Conservation (phyloP, 2,113 vertebrate species). For the Vanacampus margaritifer region DNA sequence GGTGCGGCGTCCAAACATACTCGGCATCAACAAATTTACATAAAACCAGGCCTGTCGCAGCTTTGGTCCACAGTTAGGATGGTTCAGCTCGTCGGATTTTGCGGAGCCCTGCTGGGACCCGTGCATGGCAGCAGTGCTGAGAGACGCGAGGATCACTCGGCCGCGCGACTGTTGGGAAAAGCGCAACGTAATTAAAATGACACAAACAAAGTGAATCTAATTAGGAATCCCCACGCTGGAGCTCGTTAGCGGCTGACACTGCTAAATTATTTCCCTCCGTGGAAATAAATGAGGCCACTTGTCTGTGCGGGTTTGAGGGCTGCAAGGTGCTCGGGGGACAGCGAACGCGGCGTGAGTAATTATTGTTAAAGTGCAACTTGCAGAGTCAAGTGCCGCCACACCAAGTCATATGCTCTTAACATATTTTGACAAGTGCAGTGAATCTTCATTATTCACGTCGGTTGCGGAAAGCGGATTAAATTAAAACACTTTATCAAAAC, state of each 20-base stretch:
- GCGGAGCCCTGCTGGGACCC: slow-evolving; percentile 48
- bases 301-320: slow-evolving; percentile 77
- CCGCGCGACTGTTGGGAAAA: slow-evolving; percentile 71
- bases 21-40: slow-evolving; percentile 62
- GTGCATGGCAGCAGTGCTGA: slow-evolving; percentile 48
- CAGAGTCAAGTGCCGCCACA: slow-evolving; percentile 26
- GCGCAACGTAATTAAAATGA: slow-evolving; percentile 87
- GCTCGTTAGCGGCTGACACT: slow-evolving; percentile 81
- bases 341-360: slow-evolving; percentile 41
- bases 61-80: slow-evolving; percentile 40
- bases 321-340: slow-evolving; percentile 53
- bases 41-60: slow-evolving; percentile 42
- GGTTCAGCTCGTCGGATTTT: slow-evolving; percentile 45
- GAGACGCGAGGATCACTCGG: slow-evolving; percentile 73
- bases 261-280: slow-evolving; percentile 88
- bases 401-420: slow-evolving; percentile 25
- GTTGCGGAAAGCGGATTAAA: neutral
- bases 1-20: slow-evolving; percentile 51
- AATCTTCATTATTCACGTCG: neutral
- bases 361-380: slow-evolving; percentile 68
- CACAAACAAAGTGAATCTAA: slow-evolving; percentile 92
- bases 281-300: slow-evolving; percentile 82
- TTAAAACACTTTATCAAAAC: neutral
- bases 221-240: slow-evolving; percentile 81
- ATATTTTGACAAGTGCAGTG: neutral